Evolutionary conservation across 23 tunicate species (phyloP).

Genomic region (Ciona savignyi): DNA sequence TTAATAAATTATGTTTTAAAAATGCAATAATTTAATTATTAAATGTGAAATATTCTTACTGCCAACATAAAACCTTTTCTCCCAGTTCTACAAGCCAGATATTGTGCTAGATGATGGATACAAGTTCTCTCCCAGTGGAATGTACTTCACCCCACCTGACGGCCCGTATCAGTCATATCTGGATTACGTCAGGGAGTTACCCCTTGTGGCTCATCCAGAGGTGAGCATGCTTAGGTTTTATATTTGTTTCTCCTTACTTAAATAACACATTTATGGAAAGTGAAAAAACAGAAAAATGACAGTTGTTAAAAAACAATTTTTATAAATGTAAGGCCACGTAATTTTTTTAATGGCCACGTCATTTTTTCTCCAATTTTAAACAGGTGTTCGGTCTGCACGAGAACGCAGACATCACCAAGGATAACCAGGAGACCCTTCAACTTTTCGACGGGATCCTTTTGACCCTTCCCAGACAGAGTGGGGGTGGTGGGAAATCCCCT

Average conservation of each 20-base stretch:
- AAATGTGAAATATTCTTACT: too few relatives aligned
- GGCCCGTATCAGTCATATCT: constrained; percentile 42
- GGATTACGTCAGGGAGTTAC: constrained; percentile 46
- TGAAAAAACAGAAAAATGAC: background rate
- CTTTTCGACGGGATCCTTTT: constrained; percentile 79
- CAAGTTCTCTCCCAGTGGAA: constrained; percentile 46
- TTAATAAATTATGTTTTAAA: too few relatives aligned
- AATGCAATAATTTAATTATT: too few relatives aligned
- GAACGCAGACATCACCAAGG: constrained; percentile 79
- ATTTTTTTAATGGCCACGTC: background rate
- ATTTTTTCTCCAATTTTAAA: background rate
- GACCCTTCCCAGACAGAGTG: constrained; percentile 57
- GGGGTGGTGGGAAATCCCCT: constrained; percentile 57
- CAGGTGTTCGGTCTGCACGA: constrained; percentile 75
- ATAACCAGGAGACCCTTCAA: constrained; percentile 80
- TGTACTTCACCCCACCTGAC: constrained; percentile 51
- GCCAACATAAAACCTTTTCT: too few relatives aligned
- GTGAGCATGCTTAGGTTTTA: constrained; percentile 29
- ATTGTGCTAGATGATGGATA: constrained; percentile 68
- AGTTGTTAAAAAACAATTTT: constrained; percentile 3
- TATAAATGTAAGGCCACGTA: background rate
- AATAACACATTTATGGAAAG: background rate
- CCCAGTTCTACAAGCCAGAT: constrained; percentile 52
- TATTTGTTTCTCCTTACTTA: too few relatives aligned
- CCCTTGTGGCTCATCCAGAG: constrained; percentile 77